Base-by-base conservation (phyloP, 2,797 vertebrate species). In the Manis javanica region DNA sequence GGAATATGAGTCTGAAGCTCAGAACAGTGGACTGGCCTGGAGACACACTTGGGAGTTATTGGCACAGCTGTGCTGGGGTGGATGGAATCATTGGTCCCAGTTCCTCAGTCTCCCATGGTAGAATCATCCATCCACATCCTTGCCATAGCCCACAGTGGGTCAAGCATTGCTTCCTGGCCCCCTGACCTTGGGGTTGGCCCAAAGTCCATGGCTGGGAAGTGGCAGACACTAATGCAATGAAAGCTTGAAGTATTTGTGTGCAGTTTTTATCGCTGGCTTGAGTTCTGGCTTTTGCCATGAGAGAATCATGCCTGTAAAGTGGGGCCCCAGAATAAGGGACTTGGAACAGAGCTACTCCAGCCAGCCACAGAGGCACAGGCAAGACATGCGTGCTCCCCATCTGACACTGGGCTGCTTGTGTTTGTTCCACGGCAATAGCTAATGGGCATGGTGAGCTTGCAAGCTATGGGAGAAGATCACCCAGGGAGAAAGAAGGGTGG, bases 321-420 rank as follows among this genome's bases (percentile, higher is more conserved):
- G 9, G 42, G 29, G 19, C 14, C 16, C 31, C 29, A 12, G 68
- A 37, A 42, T 0, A 7, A 84, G 23, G 24, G 21, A 23, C 21
- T 0, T 5, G 53, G 81, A 19, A 7, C 42, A 3, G 23, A 75
- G 6, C 51, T 34, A 3, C 8, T 11, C 31, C 12, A 2, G 69
- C 11, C 31, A 23, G 23, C 46, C 39, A 2, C 51, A 57, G 57
- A 61, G n/a, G 16, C 46, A 1, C 59, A 3, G 16, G 13, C 0
- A 0, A 74, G 39, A 55, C n/a, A 7, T 0, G 1, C 42, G 2
- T 0, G 6, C 66, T 39, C 57, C 1, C 78, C 10, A 4, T 42
- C 61, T 14, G 26, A 63, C 0, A 0, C 9, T 0, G n/a, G n/a
- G 15, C 1, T 4, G 1, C 2, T 10, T 31, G 10, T 16, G 24